These are phyloP conservation scores for Zaprionus lachaisei DNA, from an alignment of 1,140 invertebrate genomes.

Conservation along the genomic window DNA sequence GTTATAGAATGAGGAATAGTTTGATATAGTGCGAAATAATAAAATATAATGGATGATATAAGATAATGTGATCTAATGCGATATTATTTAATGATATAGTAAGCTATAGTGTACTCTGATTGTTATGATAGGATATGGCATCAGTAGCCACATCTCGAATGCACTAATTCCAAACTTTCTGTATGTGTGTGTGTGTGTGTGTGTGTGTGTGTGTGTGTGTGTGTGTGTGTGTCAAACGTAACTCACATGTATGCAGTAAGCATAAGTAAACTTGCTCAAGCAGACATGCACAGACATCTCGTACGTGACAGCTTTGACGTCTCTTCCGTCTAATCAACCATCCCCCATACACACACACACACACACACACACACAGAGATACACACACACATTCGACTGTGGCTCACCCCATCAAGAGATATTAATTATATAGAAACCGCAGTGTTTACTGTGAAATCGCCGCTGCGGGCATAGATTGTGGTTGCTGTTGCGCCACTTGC, in stretches of 20 bases:
- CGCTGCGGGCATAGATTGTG: not conserved
- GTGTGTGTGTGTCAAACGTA: not conserved
- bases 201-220: not conserved
- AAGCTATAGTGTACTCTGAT: not conserved
- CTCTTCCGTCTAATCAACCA: not conserved
- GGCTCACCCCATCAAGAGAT: not conserved
- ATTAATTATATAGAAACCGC: constrained; percentile 6
- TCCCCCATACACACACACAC: not conserved
- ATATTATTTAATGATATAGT: no score
- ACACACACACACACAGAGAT: not conserved
- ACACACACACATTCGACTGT: not conserved
- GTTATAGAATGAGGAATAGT: no score
- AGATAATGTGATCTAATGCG: not conserved
- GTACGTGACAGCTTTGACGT: constrained; percentile 1
- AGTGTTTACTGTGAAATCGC: not conserved
- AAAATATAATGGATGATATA: no score
- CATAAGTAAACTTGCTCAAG: constrained; percentile 1
- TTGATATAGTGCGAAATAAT: no score
- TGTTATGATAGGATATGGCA: not conserved
- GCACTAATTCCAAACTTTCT: not conserved
- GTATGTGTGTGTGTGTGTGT: not conserved
- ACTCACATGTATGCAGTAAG: not conserved
- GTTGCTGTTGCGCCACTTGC: not conserved
- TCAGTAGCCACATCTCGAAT: not conserved
- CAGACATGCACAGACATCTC: constrained; percentile 5